These are phyloP conservation scores for Apteryx mantelli DNA, from an alignment of 2,113 vertebrate genomes.

Conservation along the genomic window DNA sequence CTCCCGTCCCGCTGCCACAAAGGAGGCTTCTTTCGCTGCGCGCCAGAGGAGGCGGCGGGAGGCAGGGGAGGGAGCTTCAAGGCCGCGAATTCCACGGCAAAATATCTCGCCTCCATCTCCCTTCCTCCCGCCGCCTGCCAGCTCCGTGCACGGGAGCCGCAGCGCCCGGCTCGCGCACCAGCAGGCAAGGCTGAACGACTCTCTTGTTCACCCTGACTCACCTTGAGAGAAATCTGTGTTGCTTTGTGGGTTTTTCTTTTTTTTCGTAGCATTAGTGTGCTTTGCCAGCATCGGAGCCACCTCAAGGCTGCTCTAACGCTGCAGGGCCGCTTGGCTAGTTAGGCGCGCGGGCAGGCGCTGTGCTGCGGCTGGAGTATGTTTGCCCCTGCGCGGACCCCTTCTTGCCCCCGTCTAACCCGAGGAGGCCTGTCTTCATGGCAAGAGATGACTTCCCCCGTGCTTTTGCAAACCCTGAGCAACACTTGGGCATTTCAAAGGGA, in stretches of 20 bases:
- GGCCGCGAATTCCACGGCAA: slow-evolving; percentile 49
- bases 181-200: background rate
- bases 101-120: slow-evolving; percentile 49
- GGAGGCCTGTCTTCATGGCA: slow-evolving; percentile 18
- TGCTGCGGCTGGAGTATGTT: background rate
- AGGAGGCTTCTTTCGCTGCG: slow-evolving; percentile 49
- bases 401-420: background rate
- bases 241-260: background rate
- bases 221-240: background rate
- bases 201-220: background rate
- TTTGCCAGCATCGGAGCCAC: background rate
- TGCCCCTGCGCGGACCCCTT: accelerated
- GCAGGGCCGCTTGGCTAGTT: background rate
- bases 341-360: background rate
- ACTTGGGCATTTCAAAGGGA: slow-evolving; percentile 25
- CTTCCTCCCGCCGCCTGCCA: background rate
- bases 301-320: background rate
- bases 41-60: background rate
- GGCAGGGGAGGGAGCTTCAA: slow-evolving; percentile 20
- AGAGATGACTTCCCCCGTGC: background rate
- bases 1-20: slow-evolving; percentile 24
- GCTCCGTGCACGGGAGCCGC: background rate
- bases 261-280: background rate
- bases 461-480: background rate
- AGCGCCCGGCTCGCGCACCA: background rate